These are phyloP conservation scores for Sinonovacula constricta DNA, from an alignment of 1,140 invertebrate genomes.

Conservation along the genomic window DNA sequence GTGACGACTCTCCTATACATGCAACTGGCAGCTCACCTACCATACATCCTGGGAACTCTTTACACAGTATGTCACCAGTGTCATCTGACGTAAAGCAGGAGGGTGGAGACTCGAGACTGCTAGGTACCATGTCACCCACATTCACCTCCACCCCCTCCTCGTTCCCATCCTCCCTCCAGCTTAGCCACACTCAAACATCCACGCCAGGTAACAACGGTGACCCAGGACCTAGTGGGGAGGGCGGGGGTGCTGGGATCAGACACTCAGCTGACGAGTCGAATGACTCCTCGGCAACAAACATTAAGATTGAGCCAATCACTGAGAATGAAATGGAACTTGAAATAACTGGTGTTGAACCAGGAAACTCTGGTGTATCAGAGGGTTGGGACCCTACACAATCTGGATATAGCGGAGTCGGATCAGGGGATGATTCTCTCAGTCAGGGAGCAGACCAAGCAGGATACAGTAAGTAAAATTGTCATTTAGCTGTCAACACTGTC, in stretches of 20 bases:
- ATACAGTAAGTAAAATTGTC: constrained; percentile 47
- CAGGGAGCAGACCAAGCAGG: neutral
- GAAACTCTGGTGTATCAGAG: neutral
- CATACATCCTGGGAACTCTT: neutral
- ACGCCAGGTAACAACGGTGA: too few relatives aligned
- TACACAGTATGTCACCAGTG: neutral
- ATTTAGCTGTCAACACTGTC: too few relatives aligned
- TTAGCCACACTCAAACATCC: constrained; percentile 6
- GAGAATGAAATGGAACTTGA: constrained; percentile 45
- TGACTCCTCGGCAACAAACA: constrained; percentile 22
- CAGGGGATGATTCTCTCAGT: neutral
- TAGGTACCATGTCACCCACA: neutral
- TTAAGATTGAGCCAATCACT: constrained; percentile 46
- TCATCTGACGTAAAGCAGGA: constrained; percentile 18
- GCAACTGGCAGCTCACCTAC: neutral
- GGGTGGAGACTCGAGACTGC: neutral
- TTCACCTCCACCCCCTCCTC: constrained; percentile 1
- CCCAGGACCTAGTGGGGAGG: neutral
- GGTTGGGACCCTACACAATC: constrained; percentile 5
- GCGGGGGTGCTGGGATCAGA: neutral
- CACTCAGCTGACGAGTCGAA: constrained; percentile 10
- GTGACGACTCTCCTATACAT: neutral
- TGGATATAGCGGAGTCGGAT: neutral
- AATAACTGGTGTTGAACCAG: constrained; percentile 44
- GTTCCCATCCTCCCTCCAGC: constrained; percentile 8